Evolutionary conservation across 2,797 vertebrate species (phyloP).

Genomic region (Iguana delicatissima): DNA sequence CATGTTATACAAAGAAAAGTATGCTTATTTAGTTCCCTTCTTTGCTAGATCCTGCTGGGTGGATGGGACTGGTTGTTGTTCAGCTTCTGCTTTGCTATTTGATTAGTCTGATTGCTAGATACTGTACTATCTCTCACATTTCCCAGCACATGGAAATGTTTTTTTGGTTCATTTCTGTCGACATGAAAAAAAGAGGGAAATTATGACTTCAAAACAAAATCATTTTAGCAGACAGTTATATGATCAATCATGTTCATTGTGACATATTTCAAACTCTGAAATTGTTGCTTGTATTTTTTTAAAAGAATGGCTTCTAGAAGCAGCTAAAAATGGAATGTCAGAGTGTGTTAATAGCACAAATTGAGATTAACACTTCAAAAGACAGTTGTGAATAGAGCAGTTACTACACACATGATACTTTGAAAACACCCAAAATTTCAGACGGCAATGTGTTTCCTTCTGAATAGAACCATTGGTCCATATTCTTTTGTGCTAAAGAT

Average conservation of each 20-base stretch:
- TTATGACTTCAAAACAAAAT: not conserved
- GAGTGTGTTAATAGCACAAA: constrained; percentile 74
- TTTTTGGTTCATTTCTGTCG: too few species aligned
- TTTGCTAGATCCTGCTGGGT: too few species aligned
- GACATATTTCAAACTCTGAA: constrained; percentile 61
- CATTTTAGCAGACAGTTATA: constrained; percentile 32
- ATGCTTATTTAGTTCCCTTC: too few species aligned
- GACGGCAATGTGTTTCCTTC: constrained; percentile 65
- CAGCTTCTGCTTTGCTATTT: too few species aligned
- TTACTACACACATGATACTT: constrained; percentile 63
- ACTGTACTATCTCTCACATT: too few species aligned
- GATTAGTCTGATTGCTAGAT: too few species aligned
- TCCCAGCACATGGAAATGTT: too few species aligned
- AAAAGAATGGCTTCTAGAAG: constrained; percentile 63
- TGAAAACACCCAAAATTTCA: constrained; percentile 68
- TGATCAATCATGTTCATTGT: constrained; percentile 61
- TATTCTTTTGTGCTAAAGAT: constrained; percentile 66
- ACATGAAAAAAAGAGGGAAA: not conserved
- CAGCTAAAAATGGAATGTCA: constrained; percentile 77
- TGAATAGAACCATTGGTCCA: constrained; percentile 58
- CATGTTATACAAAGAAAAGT: too few species aligned
- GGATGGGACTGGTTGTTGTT: too few species aligned
- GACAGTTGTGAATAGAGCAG: constrained; percentile 64
- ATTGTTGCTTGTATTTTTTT: constrained; percentile 57
- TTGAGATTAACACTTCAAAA: constrained; percentile 78